Evolutionary conservation across 2,888 invertebrate genomes (phyloP).

Genomic region (Venustoraphidia nigricollis): DNA sequence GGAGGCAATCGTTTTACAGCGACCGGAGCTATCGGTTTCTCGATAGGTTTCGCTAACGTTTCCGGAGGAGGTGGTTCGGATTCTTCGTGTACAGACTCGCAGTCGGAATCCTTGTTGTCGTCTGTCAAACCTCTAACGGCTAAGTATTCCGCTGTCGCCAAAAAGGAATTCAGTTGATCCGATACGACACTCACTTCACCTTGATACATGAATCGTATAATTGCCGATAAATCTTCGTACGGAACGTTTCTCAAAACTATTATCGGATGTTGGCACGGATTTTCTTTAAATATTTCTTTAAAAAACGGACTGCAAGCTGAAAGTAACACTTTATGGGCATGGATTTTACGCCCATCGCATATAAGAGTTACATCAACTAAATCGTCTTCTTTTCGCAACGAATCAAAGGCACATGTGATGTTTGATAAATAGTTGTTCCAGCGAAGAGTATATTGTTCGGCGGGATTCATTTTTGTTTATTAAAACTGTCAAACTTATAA

Average conservation of each 20-base stretch:
- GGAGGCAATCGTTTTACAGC: background rate
- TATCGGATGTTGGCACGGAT: conserved; percentile 66
- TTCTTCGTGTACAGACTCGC: conserved; percentile 8
- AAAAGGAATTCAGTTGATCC: conserved; percentile 60
- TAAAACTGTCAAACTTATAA: background rate
- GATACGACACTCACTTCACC: conserved; percentile 72
- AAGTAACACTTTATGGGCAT: conserved; percentile 71
- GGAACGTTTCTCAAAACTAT: conserved; percentile 68
- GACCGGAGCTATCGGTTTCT: background rate
- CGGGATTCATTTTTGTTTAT: conserved; percentile 9
- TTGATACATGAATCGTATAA: conserved; percentile 69
- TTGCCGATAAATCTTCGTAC: conserved; percentile 59
- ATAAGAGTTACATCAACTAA: conserved; percentile 74
- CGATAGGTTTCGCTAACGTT: background rate
- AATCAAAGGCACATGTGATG: conserved; percentile 66
- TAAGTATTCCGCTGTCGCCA: conserved; percentile 54
- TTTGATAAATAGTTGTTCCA: conserved; percentile 77
- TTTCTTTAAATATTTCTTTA: conserved; percentile 53
- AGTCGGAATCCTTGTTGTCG: conserved; percentile 18
- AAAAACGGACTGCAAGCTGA: conserved; percentile 77
- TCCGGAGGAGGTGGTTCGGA: background rate
- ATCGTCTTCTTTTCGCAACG: conserved; percentile 48
- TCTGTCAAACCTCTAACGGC: conserved; percentile 64
- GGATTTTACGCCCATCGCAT: conserved; percentile 70
- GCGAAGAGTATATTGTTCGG: conserved; percentile 61